phyloP scores from a whole-genome alignment of 1,140 invertebrate species.

The Capitella teleta region DNA sequence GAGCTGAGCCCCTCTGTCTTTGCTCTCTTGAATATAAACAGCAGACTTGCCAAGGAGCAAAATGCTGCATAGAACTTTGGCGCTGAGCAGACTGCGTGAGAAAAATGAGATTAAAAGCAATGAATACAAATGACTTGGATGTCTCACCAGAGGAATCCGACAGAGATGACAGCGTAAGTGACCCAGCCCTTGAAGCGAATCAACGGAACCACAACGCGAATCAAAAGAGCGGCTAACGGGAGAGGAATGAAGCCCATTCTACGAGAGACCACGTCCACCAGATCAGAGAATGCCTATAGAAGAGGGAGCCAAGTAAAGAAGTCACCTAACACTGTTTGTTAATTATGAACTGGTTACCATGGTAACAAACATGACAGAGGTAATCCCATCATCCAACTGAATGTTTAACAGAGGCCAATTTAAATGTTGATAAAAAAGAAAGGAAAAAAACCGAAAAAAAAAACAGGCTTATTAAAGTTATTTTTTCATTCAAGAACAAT shows the following conservation, averaged over 20 bases:
- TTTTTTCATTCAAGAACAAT: no score
- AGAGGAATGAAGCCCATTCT: constrained; percentile 96
- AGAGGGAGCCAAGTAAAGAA: no score
- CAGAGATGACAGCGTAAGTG: constrained; percentile 54
- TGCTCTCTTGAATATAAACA: constrained; percentile 66
- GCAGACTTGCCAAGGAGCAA: constrained; percentile 79
- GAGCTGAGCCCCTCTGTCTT: constrained; percentile 32
- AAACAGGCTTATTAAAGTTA: no score
- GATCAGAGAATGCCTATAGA: constrained; percentile 80
- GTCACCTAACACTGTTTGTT: no score
- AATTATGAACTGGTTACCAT: no score
- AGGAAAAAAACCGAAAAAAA: no score
- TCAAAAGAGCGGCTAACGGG: constrained; percentile 74
- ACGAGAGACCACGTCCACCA: constrained; percentile 86
- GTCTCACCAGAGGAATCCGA: constrained; percentile 61
- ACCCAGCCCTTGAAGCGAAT: constrained; percentile 50
- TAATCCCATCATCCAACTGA: no score
- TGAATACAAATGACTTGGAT: not conserved
- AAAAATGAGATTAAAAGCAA: no score
- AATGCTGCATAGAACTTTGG: constrained; percentile 75
- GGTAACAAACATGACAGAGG: no score
- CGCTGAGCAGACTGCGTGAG: constrained; percentile 56
- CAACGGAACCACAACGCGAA: constrained; percentile 65
- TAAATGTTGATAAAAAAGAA: no score
- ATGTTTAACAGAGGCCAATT: no score